Base-by-base conservation (phyloP, 2,888 invertebrate genomes). In the Willowsia nigromaculata region DNA sequence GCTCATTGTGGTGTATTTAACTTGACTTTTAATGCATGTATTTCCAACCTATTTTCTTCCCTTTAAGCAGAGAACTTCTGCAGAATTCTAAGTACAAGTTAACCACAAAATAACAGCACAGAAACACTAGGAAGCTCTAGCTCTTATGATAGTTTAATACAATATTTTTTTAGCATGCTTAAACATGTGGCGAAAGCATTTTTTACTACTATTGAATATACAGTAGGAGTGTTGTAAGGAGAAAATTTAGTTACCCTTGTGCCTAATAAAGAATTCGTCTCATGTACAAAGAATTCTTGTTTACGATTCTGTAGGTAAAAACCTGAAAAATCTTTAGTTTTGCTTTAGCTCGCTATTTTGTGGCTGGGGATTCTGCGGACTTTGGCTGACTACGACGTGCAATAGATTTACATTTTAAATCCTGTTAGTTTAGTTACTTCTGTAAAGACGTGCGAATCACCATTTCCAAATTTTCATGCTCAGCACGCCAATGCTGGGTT, bases 271-370 rank as follows among this genome's bases (percentile, higher is more conserved):
- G 30, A 86, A 86, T 86, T 86, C 86, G 25, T 78, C 86, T 78
- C 86, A 80, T 86, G 86, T 86, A 40, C 80, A 68, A 86, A n/a
- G 59, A 22, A 33, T 80, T 80, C 50, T 86, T 86, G 86, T 80
- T 86, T 80, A 80, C 86, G 65, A 86, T 50, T 86, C 86, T 22
- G 25, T 62, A 78, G 37, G 71, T 25, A 86, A 74, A 80, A 80
- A 13, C 80, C 13, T 18, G 71, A 15, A 71, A 68, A 71, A 71
- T 71, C 71, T 47, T 43, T 71, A 68, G 22, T 9, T 71, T 71
- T 27, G 47, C 71, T 47, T 71, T 71, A 15, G 47, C 71, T 47
- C 47, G 25, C 47, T 1, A 15, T 71, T 47, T 71, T 43, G 25
- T 15, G 11, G 68, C 13, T 22, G 13, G 78, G 18, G 47, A 33